A percentile compares a stretch with the other conserved stretches of the same genome.
These are phyloP conservation scores for Yoshiicerus persimilis DNA, from an alignment of 1,140 invertebrate genomes.

Conservation along the genomic window DNA sequence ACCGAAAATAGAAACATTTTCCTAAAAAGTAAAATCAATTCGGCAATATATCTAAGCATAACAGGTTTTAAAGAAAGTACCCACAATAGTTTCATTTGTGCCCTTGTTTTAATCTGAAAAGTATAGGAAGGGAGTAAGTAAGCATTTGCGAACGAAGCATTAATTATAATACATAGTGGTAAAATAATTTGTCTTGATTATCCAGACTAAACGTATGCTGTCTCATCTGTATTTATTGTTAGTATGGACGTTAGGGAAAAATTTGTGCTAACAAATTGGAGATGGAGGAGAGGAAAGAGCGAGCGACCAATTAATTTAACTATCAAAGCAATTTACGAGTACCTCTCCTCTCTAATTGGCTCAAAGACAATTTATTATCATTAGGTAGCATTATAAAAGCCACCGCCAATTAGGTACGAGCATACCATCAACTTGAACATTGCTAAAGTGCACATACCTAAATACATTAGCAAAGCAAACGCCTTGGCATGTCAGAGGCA, in stretches of 20 bases:
- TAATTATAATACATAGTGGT: too few relatives aligned
- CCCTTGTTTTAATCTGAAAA: too few relatives aligned
- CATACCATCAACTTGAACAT: background rate
- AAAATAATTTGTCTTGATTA: too few relatives aligned
- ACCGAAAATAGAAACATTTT: too few relatives aligned
- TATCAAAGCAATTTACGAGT: slow-evolving; percentile 13
- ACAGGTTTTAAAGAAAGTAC: too few relatives aligned
- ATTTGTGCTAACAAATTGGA: background rate
- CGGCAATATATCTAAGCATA: too few relatives aligned
- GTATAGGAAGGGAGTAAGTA: too few relatives aligned
- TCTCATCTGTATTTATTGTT: background rate
- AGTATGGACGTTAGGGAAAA: background rate
- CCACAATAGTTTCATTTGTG: too few relatives aligned
- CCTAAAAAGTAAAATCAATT: too few relatives aligned
- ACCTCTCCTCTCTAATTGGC: slow-evolving; percentile 18
- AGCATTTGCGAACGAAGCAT: background rate
- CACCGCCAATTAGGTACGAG: background rate
- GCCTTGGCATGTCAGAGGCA: background rate
- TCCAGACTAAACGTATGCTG: too few relatives aligned
- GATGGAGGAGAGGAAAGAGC: background rate
- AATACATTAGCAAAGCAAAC: background rate
- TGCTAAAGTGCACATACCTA: background rate
- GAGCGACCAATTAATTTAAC: slow-evolving; percentile 4
- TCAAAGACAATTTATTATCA: slow-evolving; percentile 15
- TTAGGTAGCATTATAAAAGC: slow-evolving; percentile 14